phyloP scores from a whole-genome alignment of 2,113 vertebrate species.

The Ammospiza caudacuta region DNA sequence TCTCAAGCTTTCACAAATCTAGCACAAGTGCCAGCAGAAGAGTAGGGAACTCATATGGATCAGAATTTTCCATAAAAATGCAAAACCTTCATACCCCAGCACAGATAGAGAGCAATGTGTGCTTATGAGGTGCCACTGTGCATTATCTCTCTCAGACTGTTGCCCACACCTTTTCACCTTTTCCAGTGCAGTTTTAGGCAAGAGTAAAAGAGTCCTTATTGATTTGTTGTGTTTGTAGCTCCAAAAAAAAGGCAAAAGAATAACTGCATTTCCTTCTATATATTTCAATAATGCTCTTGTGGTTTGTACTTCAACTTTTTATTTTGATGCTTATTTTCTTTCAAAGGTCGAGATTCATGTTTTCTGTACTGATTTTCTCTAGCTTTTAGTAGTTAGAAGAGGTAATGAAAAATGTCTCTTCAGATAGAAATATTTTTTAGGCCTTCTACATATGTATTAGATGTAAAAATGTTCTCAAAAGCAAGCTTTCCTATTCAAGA shows the following conservation, averaged over 20 bases:
- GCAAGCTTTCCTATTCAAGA: not conserved
- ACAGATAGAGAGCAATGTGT: not conserved
- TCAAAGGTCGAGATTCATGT: not conserved
- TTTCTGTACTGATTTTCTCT: not conserved
- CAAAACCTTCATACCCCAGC: not conserved
- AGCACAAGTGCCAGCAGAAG: not conserved
- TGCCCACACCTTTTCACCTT: not conserved
- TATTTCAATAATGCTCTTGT: not conserved
- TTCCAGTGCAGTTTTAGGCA: not conserved
- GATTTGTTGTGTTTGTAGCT: not conserved
- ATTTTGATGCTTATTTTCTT: not conserved
- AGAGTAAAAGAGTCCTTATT: not conserved
- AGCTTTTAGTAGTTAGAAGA: not conserved
- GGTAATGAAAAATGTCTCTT: not conserved
- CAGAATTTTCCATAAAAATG: not conserved
- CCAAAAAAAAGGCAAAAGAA: not conserved
- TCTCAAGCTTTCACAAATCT: not conserved
- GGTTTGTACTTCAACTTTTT: not conserved
- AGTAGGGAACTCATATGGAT: not conserved
- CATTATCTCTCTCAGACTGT: not conserved
- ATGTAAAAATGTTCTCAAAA: not conserved
- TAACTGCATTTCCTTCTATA: not conserved
- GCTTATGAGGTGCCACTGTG: not conserved
- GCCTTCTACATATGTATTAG: not conserved
- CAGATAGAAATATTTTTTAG: not conserved